Conservation (phyloP, 1,140 invertebrate species). For the Pseudomyrmex flavicornis region DNA sequence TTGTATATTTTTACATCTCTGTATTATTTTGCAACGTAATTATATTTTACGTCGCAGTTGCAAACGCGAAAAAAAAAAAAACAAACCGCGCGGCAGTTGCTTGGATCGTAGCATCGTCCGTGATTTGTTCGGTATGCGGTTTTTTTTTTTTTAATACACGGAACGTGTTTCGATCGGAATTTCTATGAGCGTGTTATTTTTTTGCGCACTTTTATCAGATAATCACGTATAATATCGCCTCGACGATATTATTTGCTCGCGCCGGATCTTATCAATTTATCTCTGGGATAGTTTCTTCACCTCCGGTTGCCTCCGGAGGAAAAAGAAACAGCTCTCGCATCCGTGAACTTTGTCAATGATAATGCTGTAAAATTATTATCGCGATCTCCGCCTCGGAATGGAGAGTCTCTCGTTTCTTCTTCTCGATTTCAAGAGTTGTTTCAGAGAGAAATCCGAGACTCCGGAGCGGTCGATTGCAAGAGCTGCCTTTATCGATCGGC, state of each 20-base stretch:
- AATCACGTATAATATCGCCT: neutral
- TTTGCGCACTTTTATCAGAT: slow-evolving; percentile 17
- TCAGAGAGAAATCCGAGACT: neutral
- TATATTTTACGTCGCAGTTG: neutral
- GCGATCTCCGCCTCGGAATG: neutral
- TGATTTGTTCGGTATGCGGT: slow-evolving; percentile 6
- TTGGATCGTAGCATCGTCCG: slow-evolving; percentile 9
- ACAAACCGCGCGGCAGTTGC: neutral
- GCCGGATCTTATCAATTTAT: slow-evolving; percentile 27
- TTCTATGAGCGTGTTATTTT: neutral
- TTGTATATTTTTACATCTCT: too few species aligned
- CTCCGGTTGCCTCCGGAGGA: neutral
- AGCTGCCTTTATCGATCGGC: slow-evolving; percentile 33
- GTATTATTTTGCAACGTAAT: neutral
- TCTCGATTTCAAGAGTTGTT: slow-evolving; percentile 7
- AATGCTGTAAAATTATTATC: slow-evolving; percentile 12
- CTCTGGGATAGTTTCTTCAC: neutral
- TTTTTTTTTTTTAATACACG: neutral
- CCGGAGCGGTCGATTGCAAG: neutral
- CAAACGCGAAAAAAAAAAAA: neutral
- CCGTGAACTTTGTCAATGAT: neutral
- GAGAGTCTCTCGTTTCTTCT: neutral
- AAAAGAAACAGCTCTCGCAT: neutral
- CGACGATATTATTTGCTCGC: neutral
- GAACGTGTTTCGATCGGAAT: slow-evolving; percentile 2